phyloP scores from a whole-genome alignment of 2,113 vertebrate genomes.

The Hyperoodon ampullatus region DNA sequence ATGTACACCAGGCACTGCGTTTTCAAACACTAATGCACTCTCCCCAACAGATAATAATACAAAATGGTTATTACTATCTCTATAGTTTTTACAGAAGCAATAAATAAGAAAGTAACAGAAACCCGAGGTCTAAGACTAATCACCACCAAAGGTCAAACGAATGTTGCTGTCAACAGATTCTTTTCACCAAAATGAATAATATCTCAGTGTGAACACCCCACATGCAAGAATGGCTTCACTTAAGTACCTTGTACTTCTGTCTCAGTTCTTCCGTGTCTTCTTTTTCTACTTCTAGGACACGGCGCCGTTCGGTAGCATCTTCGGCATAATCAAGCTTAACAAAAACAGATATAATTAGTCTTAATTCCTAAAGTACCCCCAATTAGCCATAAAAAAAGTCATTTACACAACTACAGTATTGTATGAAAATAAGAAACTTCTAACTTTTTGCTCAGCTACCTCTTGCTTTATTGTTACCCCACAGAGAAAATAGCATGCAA shows the following conservation, averaged over 20 bases:
- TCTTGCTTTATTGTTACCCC: background rate
- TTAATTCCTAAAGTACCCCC: constrained; percentile 8
- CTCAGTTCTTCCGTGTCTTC: constrained; percentile 98
- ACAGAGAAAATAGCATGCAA: background rate
- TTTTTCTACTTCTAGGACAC: constrained; percentile 98
- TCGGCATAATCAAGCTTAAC: constrained; percentile 96
- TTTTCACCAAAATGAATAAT: background rate
- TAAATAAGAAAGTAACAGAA: constrained; percentile 40
- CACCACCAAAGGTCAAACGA: constrained; percentile 26
- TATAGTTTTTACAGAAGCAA: background rate
- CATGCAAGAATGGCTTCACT: background rate
- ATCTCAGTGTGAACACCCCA: background rate
- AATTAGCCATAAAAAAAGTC: constrained; percentile 10
- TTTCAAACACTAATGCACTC: background rate
- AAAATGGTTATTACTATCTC: background rate
- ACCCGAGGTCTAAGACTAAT: background rate
- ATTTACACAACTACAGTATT: background rate
- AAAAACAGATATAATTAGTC: constrained; percentile 38
- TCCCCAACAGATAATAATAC: background rate
- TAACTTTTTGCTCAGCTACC: background rate
- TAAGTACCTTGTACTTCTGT: constrained; percentile 96
- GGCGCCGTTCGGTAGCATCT: constrained; percentile 97
- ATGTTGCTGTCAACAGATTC: background rate
- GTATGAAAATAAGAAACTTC: background rate
- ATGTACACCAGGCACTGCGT: background rate